These are phyloP conservation scores for Elachura formosa DNA, from an alignment of 2,113 vertebrate genomes.

Conservation along the genomic window DNA sequence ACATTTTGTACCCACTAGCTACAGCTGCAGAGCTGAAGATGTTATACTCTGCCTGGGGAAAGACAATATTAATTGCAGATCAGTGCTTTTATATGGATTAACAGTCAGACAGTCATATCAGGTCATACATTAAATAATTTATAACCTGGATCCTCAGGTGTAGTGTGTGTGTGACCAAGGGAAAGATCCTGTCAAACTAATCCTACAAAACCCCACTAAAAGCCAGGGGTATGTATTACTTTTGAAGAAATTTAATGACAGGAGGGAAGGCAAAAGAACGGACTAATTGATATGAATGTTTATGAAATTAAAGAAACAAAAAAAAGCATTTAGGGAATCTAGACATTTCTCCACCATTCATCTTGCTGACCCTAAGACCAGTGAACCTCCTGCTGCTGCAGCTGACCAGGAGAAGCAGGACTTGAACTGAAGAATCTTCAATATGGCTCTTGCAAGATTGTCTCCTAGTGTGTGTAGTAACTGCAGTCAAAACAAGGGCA, in stretches of 20 bases:
- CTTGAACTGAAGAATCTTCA: background rate
- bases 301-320: background rate
- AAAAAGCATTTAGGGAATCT: background rate
- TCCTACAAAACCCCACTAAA: background rate
- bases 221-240: background rate
- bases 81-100: background rate
- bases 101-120: background rate
- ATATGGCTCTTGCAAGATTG: background rate
- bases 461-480: background rate
- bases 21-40: background rate
- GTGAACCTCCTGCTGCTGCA: background rate
- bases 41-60: background rate
- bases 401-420: background rate
- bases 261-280: background rate
- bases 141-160: background rate
- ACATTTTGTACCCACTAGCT: background rate
- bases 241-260: background rate
- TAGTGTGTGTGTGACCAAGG: background rate
- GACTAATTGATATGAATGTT: background rate
- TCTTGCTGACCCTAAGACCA: background rate
- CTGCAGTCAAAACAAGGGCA: background rate
- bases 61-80: background rate
- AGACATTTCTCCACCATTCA: background rate
- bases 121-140: background rate
- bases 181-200: background rate